phyloP scores from a whole-genome alignment of 2,888 invertebrate genomes.

The Leptinotarsa rubiginosa region DNA sequence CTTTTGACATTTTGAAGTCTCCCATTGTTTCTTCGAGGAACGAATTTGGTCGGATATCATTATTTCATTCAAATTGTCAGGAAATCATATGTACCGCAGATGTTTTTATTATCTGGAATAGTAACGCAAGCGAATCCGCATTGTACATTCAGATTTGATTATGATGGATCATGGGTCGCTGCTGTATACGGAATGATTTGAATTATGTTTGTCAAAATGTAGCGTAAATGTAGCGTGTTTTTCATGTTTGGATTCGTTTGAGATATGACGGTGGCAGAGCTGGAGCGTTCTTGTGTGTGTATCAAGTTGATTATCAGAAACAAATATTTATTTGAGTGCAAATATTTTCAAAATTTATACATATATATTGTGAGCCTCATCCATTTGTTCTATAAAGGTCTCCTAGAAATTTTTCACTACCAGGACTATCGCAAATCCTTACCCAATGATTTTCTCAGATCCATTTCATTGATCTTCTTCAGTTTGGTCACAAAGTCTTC shows the following conservation, averaged over 20 bases:
- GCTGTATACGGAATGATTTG: background rate
- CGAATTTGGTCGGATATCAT: constrained; percentile 13
- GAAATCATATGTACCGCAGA: constrained; percentile 16
- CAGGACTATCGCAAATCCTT: too few species aligned
- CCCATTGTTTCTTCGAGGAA: constrained; percentile 10
- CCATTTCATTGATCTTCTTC: too few species aligned
- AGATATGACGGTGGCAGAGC: too few species aligned
- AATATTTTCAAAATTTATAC: too few species aligned
- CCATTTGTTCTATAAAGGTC: too few species aligned
- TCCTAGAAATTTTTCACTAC: too few species aligned
- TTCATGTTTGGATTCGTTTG: background rate
- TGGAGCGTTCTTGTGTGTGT: too few species aligned
- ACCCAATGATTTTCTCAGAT: too few species aligned
- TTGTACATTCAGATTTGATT: constrained; percentile 13
- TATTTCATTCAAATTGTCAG: constrained; percentile 12
- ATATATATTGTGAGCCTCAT: too few species aligned
- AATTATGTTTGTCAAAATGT: background rate
- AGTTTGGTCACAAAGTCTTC: too few species aligned
- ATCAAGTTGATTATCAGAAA: too few species aligned
- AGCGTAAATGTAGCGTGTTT: background rate
- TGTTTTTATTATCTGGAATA: constrained; percentile 23
- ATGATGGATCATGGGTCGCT: constrained; percentile 20
- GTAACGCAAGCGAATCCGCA: background rate
- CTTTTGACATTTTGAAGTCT: constrained; percentile 13
- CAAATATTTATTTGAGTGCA: too few species aligned